Conservation (phyloP, 2,888 invertebrate genomes). For the Drosophila peninsularis region DNA sequence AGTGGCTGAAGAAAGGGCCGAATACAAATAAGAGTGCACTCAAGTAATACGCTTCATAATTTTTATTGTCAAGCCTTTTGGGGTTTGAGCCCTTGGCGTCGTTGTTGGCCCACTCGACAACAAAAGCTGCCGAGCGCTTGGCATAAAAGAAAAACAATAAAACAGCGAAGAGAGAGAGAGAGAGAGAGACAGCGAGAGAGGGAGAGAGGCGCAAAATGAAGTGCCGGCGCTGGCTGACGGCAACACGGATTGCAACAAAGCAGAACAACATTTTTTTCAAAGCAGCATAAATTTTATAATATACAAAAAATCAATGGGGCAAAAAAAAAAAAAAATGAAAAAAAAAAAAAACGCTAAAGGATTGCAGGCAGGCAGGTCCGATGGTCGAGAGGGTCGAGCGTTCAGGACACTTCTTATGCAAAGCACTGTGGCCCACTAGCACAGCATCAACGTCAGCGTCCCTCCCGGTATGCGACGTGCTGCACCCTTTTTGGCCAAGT, state of each 20-base stretch:
- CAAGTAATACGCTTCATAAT: constrained; percentile 83
- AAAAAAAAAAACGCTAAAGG: constrained; percentile 36
- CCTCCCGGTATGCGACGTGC: constrained; percentile 2
- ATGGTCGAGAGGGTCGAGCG: constrained; percentile 42
- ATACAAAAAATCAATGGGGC: constrained; percentile 73
- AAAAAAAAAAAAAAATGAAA: constrained; percentile 6
- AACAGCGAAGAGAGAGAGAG: not conserved
- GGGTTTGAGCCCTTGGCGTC: constrained; percentile 63
- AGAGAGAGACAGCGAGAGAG: not conserved
- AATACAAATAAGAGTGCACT: constrained; percentile 77
- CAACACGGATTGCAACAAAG: constrained; percentile 70
- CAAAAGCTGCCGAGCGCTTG: constrained; percentile 73
- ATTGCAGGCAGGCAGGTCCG: constrained; percentile 43
- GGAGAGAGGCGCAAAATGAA: constrained; percentile 56
- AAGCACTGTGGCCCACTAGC: constrained; percentile 55
- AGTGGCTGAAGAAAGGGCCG: constrained; percentile 57
- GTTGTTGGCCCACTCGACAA: constrained; percentile 67
- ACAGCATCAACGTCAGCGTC: not conserved
- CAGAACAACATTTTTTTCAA: constrained; percentile 55
- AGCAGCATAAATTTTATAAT: constrained; percentile 80
- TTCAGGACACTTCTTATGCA: constrained; percentile 59
- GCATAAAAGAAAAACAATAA: constrained; percentile 29
- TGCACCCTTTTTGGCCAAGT: constrained; percentile 7
- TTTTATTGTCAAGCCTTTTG: constrained; percentile 79
- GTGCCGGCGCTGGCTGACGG: constrained; percentile 33